phyloP scores from a whole-genome alignment of 2,888 invertebrate genomes.

The Philereme transversata region DNA sequence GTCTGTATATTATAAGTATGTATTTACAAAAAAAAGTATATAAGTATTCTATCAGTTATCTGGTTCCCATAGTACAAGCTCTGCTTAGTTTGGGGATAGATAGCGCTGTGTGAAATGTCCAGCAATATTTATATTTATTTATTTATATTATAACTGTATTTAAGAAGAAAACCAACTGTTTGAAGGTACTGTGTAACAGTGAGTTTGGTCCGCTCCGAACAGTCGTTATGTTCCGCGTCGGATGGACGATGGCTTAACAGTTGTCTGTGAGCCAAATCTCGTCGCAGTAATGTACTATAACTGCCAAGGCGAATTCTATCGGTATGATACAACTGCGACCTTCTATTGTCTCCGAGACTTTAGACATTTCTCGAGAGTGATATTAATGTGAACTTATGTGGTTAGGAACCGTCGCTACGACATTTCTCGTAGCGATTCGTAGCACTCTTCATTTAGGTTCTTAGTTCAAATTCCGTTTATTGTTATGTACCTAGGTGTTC shows the following conservation, averaged over 20 bases:
- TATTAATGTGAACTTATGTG: constrained; percentile 21
- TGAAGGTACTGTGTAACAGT: constrained; percentile 12
- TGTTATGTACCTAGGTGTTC: too few relatives aligned
- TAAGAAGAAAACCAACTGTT: constrained; percentile 21
- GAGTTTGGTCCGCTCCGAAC: constrained; percentile 34
- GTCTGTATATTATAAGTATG: too few relatives aligned
- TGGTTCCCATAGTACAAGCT: too few relatives aligned
- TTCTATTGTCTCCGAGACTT: constrained; percentile 71
- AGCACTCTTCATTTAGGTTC: constrained; percentile 6
- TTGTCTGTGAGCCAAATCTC: constrained; percentile 72
- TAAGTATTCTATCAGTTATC: too few relatives aligned
- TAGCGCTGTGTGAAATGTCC: too few relatives aligned
- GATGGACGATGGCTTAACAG: constrained; percentile 46
- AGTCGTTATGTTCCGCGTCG: constrained; percentile 43
- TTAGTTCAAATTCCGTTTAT: not conserved
- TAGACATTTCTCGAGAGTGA: constrained; percentile 51
- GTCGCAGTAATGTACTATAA: constrained; percentile 59
- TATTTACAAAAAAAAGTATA: too few relatives aligned
- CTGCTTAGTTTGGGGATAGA: too few relatives aligned
- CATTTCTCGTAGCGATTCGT: constrained; percentile 18
- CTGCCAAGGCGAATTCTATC: constrained; percentile 77
- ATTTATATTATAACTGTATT: not conserved
- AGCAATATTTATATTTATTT: too few relatives aligned
- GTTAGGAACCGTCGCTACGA: constrained; percentile 7
- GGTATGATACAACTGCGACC: constrained; percentile 73